Base-by-base conservation (phyloP, 2,797 vertebrate genomes). In the Acanthurus tractus region DNA sequence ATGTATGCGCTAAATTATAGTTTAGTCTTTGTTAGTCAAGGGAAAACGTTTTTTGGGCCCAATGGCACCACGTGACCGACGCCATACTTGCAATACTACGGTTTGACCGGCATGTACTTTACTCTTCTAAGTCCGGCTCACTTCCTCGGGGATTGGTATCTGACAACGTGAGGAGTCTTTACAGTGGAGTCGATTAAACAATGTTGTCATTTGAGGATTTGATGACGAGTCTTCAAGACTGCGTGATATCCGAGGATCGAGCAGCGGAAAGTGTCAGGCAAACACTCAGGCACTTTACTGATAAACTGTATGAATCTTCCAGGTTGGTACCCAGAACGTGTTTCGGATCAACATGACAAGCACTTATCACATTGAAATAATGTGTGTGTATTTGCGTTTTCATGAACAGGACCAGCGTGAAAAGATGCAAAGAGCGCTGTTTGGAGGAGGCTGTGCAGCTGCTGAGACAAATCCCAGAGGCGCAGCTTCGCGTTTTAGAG, bases 381-480 rank as follows among this genome's bases (percentile, higher is more conserved):
- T 71, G 52, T 17, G 3, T 70, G 18, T 45, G 36, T 68, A 3
- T n/a, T 20, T 45, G 0, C 20, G 17, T n/a, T 63, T 57, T 3
- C n/a, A 10, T 74, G 55, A 65, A 46, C 91, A 98, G 97, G 78
- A 92, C 80, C 12, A 70, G 70, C 2, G 90, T 92, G 42, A 97
- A 96, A 78, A 92, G 97, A 57, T 93, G 94, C 36, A 96, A 94
- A 66, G 97, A 97, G 58, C 95, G 94, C 29, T 83, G 89, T 55
- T 85, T 97, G 53, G 96, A 97, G 12, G 96, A 97, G 81, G 96
- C 96, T 20, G 57, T 86, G 1, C 93, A 92, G 83, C 88, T 96
- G 40, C 79, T 96, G 0, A 93, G 48, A 34, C 81, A 45, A 0
- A 75, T 95, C 29, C 80, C 93, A 36, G 81, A 88, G 4, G 13